phyloP scores from a whole-genome alignment of 2,113 vertebrate species.

The Pollimyrus isidori region DNA sequence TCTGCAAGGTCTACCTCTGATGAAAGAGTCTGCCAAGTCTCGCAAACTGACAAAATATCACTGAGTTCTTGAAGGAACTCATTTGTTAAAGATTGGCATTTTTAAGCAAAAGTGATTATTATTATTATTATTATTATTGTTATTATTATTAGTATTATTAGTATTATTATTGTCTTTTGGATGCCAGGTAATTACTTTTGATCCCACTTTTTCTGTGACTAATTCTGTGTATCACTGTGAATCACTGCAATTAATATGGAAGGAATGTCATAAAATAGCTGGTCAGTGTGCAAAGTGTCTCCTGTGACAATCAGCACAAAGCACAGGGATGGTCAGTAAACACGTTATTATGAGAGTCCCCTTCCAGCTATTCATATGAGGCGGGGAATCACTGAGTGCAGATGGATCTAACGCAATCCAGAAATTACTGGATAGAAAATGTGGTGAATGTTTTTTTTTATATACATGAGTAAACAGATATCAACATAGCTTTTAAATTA shows the following conservation, averaged over 20 bases:
- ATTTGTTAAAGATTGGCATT: not conserved
- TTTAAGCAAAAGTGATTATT: not conserved
- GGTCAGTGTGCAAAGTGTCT: not conserved
- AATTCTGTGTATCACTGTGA: constrained; percentile 2
- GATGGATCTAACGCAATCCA: not conserved
- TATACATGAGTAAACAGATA: not conserved
- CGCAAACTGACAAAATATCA: not conserved
- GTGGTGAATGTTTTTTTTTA: not conserved
- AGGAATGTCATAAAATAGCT: not conserved
- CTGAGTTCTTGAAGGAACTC: not conserved
- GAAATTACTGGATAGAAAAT: constrained; percentile 5
- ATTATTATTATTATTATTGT: not conserved
- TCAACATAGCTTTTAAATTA: not conserved
- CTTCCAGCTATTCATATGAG: not conserved
- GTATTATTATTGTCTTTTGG: not conserved
- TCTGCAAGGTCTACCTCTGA: not conserved
- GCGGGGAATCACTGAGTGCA: not conserved
- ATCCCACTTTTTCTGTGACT: not conserved
- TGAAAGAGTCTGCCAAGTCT: not conserved
- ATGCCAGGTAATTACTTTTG: not conserved
- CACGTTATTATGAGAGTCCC: not conserved
- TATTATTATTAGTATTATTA: not conserved
- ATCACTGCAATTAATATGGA: not conserved
- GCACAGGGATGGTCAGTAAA: not conserved
- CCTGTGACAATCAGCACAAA: not conserved